Evolutionary conservation across 37 sponge, comb jelly and placozoan genomes (phyloP), one percentile per base, ranked within the genome.

Genomic region (Bolinopsis microptera): DNA sequence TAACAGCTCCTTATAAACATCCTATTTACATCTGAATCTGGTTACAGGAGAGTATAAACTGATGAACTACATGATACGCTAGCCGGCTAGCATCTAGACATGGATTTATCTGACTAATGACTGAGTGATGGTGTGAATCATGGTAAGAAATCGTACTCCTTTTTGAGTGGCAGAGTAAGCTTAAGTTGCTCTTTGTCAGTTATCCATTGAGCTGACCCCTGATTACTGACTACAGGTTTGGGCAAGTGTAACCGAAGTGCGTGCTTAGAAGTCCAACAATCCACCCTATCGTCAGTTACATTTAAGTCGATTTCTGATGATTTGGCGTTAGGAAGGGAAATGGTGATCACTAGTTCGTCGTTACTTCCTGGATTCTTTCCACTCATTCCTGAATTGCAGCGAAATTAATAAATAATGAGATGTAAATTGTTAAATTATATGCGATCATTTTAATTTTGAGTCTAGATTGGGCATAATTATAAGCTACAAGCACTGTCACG

Each of bases 131-230:
- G 13, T 48, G 5, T 48, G 61, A 18, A 48, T 72, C 30, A 80
- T 34, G 82, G 82, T 80, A 34, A 48, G 13, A 86, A 39, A 23
- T 86, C 90, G 22, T 39, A 86, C 48, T 86, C 90, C 22, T 86
- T 86, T 34, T 86, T 86, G 90, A 86, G 90, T 16, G 90, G 90
- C n/a, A 86, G 31, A 16, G 90, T 86, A 13, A 86, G 48, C 30
- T 48, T 39, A 48, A 86, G 90, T 34, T 86, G 90, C n/a, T 86
- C 61, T 34, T 86, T 86, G 39, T 86, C 90, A 26, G 90, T 86
- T 3, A 86, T 41, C 90, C 90, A 86, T 31, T 86, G 90, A 18
- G 90, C 90, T 41, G 61, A 13, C 61, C 90, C 90, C 90, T 86
- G 90, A 41, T n/a, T 41, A 27, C 90, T 86, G 24, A 86, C 90